Conservation (phyloP, 2,113 vertebrate genomes). For the Gambusia holbrooki region DNA sequence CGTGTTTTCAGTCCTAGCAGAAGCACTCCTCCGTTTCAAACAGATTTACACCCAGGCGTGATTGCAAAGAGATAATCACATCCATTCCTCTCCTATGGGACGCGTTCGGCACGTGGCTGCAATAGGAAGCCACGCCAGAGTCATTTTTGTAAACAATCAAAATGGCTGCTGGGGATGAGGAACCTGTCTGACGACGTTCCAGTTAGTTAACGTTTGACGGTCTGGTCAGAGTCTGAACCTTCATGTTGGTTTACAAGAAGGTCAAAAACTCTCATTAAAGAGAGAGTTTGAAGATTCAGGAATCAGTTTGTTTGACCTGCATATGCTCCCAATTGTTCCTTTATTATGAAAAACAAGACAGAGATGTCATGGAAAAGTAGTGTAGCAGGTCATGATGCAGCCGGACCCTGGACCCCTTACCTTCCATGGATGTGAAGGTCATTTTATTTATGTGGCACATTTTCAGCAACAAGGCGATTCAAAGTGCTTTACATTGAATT, state of each 20-base stretch:
- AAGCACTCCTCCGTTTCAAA: neutral
- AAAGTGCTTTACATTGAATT: too few species aligned
- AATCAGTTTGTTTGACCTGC: neutral
- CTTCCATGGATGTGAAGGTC: too few species aligned
- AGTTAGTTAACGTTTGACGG: neutral
- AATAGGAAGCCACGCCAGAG: neutral
- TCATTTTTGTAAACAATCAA: conserved; percentile 2
- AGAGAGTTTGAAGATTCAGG: too few species aligned
- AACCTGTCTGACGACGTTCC: neutral
- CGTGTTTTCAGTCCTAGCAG: neutral
- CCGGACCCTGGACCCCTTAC: too few species aligned
- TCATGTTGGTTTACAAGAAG: neutral
- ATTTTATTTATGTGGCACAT: too few species aligned
- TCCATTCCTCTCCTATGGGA: neutral
- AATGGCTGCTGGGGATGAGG: neutral
- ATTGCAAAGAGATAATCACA: neutral
- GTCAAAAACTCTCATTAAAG: neutral
- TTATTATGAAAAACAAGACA: too few species aligned
- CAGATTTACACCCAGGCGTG: neutral
- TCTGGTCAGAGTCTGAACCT: neutral
- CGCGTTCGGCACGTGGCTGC: neutral
- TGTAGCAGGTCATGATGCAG: too few species aligned
- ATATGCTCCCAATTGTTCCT: neutral
- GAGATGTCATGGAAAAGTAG: too few species aligned
- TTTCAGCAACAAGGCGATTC: too few species aligned